Conservation (phyloP, 2,113 vertebrate genomes). For the Tylochromis polylepis region DNA sequence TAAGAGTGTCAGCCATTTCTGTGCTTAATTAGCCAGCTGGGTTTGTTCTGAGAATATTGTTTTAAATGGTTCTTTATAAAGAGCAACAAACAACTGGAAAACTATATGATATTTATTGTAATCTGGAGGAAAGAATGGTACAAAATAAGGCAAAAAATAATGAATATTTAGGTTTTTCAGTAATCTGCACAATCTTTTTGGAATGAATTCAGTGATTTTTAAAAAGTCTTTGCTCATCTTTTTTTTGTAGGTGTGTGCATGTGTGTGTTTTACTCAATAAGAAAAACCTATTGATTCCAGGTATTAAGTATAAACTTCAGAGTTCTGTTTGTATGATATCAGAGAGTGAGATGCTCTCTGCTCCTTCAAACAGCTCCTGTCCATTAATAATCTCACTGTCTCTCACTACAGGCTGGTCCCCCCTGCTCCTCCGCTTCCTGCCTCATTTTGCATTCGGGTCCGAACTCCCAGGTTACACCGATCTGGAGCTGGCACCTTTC, state of each 20-base stretch:
- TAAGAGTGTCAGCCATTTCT: background rate
- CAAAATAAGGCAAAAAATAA: background rate
- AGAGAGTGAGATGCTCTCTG: background rate
- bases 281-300: accelerated
- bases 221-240: accelerated
- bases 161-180: background rate
- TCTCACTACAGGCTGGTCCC: background rate
- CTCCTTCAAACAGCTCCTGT: background rate
- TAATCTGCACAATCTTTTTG: background rate
- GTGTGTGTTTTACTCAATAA: background rate
- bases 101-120: background rate
- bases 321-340: background rate
- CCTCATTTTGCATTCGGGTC: constrained; percentile 16
- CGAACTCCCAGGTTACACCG: constrained; percentile 15
- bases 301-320: background rate
- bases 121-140: background rate
- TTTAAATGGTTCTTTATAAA: background rate
- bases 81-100: accelerated
- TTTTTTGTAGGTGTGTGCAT: background rate
- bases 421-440: background rate
- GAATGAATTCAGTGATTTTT: background rate
- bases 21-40: background rate
- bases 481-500: constrained; percentile 12
- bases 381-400: background rate
- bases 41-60: background rate